Base-by-base conservation (phyloP, 2,113 vertebrate genomes). In the Varanus salvator region DNA sequence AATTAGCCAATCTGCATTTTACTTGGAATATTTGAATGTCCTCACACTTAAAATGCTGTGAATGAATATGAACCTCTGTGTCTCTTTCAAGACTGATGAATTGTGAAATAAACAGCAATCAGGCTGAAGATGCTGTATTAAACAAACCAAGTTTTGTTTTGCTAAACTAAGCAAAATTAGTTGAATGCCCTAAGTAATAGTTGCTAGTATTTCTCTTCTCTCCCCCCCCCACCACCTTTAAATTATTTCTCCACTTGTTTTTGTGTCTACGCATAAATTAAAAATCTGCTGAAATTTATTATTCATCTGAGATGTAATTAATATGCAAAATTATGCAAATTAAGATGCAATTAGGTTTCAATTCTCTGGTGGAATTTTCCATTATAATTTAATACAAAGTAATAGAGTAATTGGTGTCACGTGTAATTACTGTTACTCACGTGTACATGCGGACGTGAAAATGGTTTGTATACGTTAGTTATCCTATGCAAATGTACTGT, bases 301-400 rank as follows among this genome's bases (percentile, higher is more conserved):
- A 99, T 99, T 99, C 99, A 99, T 99, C 98, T 97, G 98, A 99
- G 98, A 99, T 99, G 98, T 99, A 99, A 99, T 99, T 99, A 99
- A 99, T 99, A 99, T 99, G 99, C 99, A 99, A 99, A 99, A 99
- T 99, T 99, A 99, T 99, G 99, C 98, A 99, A 99, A 99, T 99
- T 98, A 99, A 99, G 99, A 99, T 98, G 99, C 99, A 99, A 99
- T 99, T 99, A 99, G 99, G 98, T 99, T 99, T 99, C 98, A 99
- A 99, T 99, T 99, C 99, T 99, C 99, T 98, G 98, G 99, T 99
- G 98, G 98, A 99, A 99, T 99, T 99, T 99, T 99, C 98, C 98
- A 99, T 99, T 99, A 99, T 99, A 99, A 99, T 99, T 99, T 99
- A 99, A 99, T 99, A 99, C 99, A 99, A 99, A 99, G 99, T 99